Conservation (phyloP, 2,888 invertebrate genomes). For the Taphrorychus bicolor region DNA sequence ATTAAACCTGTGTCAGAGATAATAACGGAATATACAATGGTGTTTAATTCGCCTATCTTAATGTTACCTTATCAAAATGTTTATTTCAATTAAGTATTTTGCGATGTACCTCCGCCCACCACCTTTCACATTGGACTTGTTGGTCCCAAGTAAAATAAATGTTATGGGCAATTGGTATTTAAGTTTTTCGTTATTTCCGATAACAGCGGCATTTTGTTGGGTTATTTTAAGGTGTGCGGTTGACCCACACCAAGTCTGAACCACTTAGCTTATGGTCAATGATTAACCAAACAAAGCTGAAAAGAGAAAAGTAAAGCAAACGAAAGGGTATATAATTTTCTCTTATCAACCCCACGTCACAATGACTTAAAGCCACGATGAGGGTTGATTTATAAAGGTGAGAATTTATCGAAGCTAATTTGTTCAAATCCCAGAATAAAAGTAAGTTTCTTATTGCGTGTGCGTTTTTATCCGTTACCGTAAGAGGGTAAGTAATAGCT, state of each 20-base stretch:
- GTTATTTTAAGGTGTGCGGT: neutral
- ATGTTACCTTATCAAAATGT: conserved; percentile 55
- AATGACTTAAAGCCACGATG: neutral
- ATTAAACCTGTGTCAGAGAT: conserved; percentile 60
- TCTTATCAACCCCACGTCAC: conserved; percentile 1
- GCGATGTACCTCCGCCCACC: conserved; percentile 55
- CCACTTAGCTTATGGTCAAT: neutral
- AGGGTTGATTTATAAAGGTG: conserved; percentile 13
- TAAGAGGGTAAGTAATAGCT: conserved; percentile 49
- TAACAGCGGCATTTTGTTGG: conserved; percentile 34
- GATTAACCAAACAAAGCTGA: neutral
- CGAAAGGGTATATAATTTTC: neutral
- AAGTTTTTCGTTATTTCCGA: conserved; percentile 44
- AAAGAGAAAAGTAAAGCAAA: neutral
- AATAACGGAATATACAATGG: conserved; percentile 50
- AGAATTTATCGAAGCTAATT: conserved; percentile 27
- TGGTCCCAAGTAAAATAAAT: conserved; percentile 46
- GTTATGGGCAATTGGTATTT: conserved; percentile 50
- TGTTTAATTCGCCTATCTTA: conserved; percentile 57
- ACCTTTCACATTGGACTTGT: conserved; percentile 43
- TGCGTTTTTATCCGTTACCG: conserved; percentile 31
- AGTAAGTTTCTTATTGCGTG: conserved; percentile 34
- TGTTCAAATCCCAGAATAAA: conserved; percentile 31
- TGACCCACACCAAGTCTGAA: neutral
- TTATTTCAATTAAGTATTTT: conserved; percentile 59